These are phyloP conservation scores for Drosophila littoralis DNA, from an alignment of 1,140 invertebrate species.

Conservation along the genomic window DNA sequence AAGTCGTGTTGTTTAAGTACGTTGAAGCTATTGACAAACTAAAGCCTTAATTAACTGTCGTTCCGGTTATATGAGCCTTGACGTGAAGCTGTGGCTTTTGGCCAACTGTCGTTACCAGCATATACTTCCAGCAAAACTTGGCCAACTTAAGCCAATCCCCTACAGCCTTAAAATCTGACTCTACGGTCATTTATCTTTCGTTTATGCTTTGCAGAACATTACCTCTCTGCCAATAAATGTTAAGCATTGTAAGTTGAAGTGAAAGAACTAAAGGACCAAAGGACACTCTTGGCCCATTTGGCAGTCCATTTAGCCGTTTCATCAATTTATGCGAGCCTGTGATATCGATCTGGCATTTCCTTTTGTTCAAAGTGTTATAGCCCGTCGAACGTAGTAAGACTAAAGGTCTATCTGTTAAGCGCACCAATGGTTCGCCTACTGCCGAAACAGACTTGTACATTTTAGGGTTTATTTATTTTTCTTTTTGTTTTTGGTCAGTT, in stretches of 20 bases:
- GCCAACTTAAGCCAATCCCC: slow-evolving; percentile 10
- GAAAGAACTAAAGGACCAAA: slow-evolving; percentile 26
- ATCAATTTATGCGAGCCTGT: slow-evolving; percentile 51
- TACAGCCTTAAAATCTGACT: slow-evolving; percentile 4
- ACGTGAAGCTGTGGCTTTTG: slow-evolving; percentile 25
- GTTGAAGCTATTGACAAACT: slow-evolving; percentile 23
- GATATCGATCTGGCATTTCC: slow-evolving; percentile 56
- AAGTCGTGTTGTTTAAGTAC: no score
- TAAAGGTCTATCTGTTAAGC: slow-evolving; percentile 39
- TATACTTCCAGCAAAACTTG: slow-evolving; percentile 39
- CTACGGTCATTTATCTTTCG: slow-evolving; percentile 55
- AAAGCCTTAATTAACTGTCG: slow-evolving; percentile 59
- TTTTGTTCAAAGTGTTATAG: slow-evolving; percentile 52
- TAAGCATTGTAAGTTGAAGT: slow-evolving; percentile 21
- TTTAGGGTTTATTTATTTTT: no score
- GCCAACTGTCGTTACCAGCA: slow-evolving; percentile 28
- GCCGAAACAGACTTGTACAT: slow-evolving; percentile 16
- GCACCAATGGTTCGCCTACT: slow-evolving; percentile 32
- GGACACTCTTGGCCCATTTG: slow-evolving; percentile 49
- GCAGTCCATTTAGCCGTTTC: slow-evolving; percentile 31
- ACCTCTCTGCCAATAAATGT: slow-evolving; percentile 28
- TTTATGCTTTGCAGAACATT: slow-evolving; percentile 39
- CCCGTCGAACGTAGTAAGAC: slow-evolving; percentile 12
- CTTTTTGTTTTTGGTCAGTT: background rate
- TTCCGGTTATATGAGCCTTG: slow-evolving; percentile 36